A percentile compares a stretch with the other conserved stretches of the same genome.
Conservation (phyloP, 2,888 invertebrate genomes). For the Diarsia mendica region DNA sequence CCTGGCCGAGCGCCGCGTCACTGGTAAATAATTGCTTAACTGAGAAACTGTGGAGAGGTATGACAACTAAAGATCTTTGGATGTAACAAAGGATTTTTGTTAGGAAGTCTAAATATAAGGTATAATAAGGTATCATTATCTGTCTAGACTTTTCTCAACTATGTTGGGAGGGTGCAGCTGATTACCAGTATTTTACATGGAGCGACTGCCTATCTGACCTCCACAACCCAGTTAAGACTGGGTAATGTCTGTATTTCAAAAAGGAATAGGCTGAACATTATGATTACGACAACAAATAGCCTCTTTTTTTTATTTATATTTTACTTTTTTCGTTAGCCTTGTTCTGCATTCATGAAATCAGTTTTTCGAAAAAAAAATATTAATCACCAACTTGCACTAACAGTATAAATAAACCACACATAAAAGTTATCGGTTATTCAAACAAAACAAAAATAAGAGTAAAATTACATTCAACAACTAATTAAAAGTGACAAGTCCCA, state of each 20-base stretch:
- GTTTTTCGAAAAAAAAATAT: background rate
- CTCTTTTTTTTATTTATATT: no score
- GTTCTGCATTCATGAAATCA: no score
- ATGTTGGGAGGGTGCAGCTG: no score
- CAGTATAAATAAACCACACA: background rate
- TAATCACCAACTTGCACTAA: background rate
- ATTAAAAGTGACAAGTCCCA: background rate
- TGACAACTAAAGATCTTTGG: background rate
- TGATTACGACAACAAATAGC: no score
- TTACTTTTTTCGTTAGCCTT: no score
- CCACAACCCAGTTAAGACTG: no score
- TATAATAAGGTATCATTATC: no score
- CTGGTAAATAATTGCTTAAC: conserved; percentile 87
- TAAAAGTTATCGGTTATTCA: background rate
- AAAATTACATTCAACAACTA: background rate
- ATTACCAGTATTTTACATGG: no score
- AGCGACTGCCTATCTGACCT: no score
- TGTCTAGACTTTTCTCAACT: no score
- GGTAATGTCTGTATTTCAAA: no score
- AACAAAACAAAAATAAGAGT: background rate
- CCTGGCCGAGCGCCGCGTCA: conserved; percentile 79
- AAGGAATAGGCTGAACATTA: no score
- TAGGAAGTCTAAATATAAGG: background rate
- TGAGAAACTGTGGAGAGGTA: conserved; percentile 75
- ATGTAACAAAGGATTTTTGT: conserved; percentile 36